Evolutionary conservation across 2,797 vertebrate genomes (phyloP).

Genomic region (Syngnathus acus): DNA sequence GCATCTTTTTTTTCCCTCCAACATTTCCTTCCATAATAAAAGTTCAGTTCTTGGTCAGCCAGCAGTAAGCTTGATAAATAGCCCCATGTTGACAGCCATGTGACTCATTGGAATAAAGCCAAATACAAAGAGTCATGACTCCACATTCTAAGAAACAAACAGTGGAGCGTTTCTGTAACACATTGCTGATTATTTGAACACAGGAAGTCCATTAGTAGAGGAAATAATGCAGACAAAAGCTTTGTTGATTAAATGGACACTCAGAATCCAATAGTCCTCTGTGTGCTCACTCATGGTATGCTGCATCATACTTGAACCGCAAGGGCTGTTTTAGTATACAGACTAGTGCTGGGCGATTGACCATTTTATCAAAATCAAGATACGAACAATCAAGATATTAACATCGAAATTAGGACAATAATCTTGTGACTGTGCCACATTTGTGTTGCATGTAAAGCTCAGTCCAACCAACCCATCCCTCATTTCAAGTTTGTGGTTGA

Average conservation of each 20-base stretch:
- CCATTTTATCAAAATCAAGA: too few relatives aligned
- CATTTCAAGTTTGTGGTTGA: too few relatives aligned
- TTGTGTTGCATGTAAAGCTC: too few relatives aligned
- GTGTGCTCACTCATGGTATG: background rate
- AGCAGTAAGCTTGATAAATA: conserved; percentile 45
- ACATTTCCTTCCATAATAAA: conserved; percentile 1
- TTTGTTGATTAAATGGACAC: background rate
- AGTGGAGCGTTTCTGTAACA: conserved; percentile 13
- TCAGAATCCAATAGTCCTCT: background rate
- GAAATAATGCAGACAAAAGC: background rate
- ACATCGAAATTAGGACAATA: too few relatives aligned
- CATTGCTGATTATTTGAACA: background rate
- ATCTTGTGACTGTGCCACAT: too few relatives aligned
- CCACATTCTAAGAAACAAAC: conserved; percentile 18
- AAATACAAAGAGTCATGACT: conserved; percentile 22
- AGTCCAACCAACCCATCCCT: too few relatives aligned
- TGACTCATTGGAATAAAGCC: conserved; percentile 33
- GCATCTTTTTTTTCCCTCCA: background rate
- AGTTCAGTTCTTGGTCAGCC: conserved; percentile 1
- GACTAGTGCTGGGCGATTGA: background rate
- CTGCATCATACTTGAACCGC: background rate
- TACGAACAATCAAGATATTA: too few relatives aligned
- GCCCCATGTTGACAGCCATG: conserved; percentile 49
- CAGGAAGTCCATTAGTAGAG: background rate
- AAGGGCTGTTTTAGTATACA: background rate